Percentiles rank a stretch among this genome's conserved stretches.
phyloP scores from a whole-genome alignment of 2,888 invertebrate species.

The Plagodis pulveraria region DNA sequence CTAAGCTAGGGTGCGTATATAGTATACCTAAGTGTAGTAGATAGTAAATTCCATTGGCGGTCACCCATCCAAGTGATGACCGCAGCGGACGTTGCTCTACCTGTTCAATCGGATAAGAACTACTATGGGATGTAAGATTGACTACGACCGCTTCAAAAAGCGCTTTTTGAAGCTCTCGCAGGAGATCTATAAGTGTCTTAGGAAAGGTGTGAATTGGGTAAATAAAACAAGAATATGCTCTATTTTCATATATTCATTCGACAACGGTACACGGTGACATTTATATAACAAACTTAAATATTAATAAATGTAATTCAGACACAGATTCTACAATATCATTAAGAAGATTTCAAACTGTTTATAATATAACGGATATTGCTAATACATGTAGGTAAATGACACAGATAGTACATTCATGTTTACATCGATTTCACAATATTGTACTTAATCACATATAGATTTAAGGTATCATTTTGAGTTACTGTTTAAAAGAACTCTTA shows the following conservation, averaged over 20 bases:
- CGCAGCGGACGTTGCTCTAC: too few species aligned
- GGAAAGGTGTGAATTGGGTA: constrained; percentile 18
- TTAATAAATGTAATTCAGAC: constrained; percentile 75
- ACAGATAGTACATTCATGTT: constrained; percentile 30
- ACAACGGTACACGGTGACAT: constrained; percentile 86
- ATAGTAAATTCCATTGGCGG: too few species aligned
- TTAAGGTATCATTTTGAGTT: background rate
- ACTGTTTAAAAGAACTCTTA: constrained; percentile 1
- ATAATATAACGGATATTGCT: constrained; percentile 48
- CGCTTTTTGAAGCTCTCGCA: too few species aligned
- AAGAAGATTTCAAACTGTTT: constrained; percentile 53
- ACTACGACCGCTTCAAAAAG: too few species aligned
- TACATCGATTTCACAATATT: constrained; percentile 49
- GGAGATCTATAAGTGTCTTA: too few species aligned
- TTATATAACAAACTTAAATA: constrained; percentile 78
- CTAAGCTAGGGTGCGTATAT: too few species aligned
- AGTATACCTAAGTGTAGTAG: too few species aligned
- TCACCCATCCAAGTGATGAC: too few species aligned
- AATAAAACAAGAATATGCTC: constrained; percentile 75
- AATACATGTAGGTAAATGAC: constrained; percentile 56
- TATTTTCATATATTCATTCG: constrained; percentile 85
- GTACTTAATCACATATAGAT: constrained; percentile 53
- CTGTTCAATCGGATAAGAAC: too few species aligned
- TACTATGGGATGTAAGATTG: too few species aligned
- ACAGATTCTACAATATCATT: constrained; percentile 57